Percentiles rank a stretch among this genome's conserved stretches.
These are phyloP conservation scores for Drosophila nigritarsus DNA, from an alignment of 2,888 invertebrate genomes.

Conservation along the genomic window DNA sequence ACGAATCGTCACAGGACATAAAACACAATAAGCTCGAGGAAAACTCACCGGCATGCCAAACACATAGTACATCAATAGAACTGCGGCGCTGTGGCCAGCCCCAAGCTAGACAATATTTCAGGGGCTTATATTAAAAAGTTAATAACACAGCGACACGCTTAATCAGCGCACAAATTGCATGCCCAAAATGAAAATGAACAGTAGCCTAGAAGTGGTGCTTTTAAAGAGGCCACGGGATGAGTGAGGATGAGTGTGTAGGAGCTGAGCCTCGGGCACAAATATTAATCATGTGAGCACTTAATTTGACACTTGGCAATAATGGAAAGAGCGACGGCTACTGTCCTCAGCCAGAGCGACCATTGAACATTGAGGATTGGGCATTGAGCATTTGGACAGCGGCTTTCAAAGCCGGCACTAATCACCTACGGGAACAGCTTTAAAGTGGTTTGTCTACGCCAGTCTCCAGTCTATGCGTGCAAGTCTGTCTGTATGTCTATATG, in stretches of 20 bases:
- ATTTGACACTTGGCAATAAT: slow-evolving; percentile 80
- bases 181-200: slow-evolving; percentile 33
- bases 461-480: not conserved
- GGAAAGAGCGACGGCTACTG: slow-evolving; percentile 67
- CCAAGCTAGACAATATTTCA: slow-evolving; percentile 58
- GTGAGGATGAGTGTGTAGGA: slow-evolving; percentile 2
- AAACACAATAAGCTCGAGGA: slow-evolving; percentile 16
- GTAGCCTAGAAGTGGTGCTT: slow-evolving; percentile 29
- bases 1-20: slow-evolving; percentile 67
- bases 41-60: slow-evolving; percentile 32
- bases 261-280: slow-evolving; percentile 39
- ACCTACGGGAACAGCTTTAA: slow-evolving; percentile 76
- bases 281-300: slow-evolving; percentile 79
- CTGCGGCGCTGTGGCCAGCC: slow-evolving; percentile 2
- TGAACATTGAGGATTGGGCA: slow-evolving; percentile 14
- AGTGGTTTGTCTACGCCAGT: slow-evolving; percentile 66
- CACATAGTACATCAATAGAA: slow-evolving; percentile 51
- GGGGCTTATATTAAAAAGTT: slow-evolving; percentile 69
- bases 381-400: slow-evolving; percentile 26
- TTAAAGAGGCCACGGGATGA: not conserved
- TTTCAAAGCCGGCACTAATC: slow-evolving; percentile 69
- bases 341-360: slow-evolving; percentile 10
- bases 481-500: not conserved
- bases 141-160: slow-evolving; percentile 76
- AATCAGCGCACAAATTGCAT: slow-evolving; percentile 73